phyloP scores from a whole-genome alignment of 2,797 vertebrate genomes.

The Pipistrellus pipistrellus region DNA sequence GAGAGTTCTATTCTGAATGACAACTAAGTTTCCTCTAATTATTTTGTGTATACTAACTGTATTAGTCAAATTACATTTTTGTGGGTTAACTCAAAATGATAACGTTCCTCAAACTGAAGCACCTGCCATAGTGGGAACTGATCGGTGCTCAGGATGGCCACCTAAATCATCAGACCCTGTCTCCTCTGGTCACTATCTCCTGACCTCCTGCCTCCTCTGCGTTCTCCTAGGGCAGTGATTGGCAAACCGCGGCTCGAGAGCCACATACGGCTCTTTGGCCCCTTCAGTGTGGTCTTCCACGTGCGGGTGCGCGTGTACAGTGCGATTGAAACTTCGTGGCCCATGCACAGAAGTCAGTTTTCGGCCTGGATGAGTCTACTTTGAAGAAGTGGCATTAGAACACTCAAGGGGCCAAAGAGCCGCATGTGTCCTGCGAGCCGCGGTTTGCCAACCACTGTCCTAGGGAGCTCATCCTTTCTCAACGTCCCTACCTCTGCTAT shows the following conservation, averaged over 20 bases:
- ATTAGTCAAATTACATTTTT: constrained; percentile 40
- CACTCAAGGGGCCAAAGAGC: no score
- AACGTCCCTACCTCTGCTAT: not conserved
- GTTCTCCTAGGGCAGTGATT: not conserved
- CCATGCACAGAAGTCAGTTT: no score
- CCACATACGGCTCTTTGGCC: no score
- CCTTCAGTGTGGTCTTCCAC: no score
- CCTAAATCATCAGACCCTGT: not conserved
- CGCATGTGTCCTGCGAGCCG: no score
- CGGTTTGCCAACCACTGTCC: not conserved
- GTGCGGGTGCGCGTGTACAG: no score
- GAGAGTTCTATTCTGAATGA: constrained; percentile 18
- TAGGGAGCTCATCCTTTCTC: not conserved
- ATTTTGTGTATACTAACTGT: constrained; percentile 3
- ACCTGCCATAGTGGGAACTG: not conserved
- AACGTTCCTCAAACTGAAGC: not conserved
- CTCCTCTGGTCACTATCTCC: not conserved
- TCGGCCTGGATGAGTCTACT: no score
- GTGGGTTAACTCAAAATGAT: constrained; percentile 16
- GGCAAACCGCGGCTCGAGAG: no score
- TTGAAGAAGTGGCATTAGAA: no score
- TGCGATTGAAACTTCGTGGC: no score
- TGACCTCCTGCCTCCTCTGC: not conserved
- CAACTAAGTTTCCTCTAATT: not conserved
- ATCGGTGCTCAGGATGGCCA: not conserved